Percentiles rank a stretch among this genome's conserved stretches.
phyloP scores from a whole-genome alignment of 2,888 invertebrate species.

The Cephalotes varians region DNA sequence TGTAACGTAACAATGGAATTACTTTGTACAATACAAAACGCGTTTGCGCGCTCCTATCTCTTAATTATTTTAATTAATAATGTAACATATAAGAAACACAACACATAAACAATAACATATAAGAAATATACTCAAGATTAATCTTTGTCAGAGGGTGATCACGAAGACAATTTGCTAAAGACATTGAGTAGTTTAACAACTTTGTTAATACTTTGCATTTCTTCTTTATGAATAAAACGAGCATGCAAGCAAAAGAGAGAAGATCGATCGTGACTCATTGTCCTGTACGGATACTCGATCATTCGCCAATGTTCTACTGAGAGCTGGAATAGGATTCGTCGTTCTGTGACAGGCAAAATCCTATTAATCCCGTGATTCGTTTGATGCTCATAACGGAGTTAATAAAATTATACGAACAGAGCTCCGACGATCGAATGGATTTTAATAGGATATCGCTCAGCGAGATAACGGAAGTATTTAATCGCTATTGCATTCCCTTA shows the following conservation, averaged over 20 bases:
- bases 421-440: slow-evolving; percentile 42
- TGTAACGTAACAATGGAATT: slow-evolving; percentile 36
- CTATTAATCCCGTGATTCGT: slow-evolving; percentile 54
- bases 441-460: slow-evolving; percentile 56
- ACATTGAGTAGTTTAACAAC: not conserved
- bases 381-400: slow-evolving; percentile 56
- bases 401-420: slow-evolving; percentile 55
- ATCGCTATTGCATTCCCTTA: slow-evolving; percentile 56
- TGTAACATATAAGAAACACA: not conserved
- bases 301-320: slow-evolving; percentile 36
- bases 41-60: not conserved
- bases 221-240: not conserved
- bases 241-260: not conserved
- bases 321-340: slow-evolving; percentile 40
- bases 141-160: not conserved
- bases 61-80: slow-evolving; percentile 16
- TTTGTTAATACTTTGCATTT: not conserved
- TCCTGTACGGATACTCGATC: slow-evolving; percentile 27
- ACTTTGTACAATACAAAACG: not conserved
- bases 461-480: slow-evolving; percentile 59
- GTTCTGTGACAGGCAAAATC: slow-evolving; percentile 46
- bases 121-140: not conserved
- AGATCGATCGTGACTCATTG: slow-evolving; percentile 39
- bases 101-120: not conserved
- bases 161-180: not conserved